These are phyloP conservation scores for Sarotherodon lohbergeri DNA, from an alignment of 2,113 vertebrate genomes.

Conservation along the genomic window DNA sequence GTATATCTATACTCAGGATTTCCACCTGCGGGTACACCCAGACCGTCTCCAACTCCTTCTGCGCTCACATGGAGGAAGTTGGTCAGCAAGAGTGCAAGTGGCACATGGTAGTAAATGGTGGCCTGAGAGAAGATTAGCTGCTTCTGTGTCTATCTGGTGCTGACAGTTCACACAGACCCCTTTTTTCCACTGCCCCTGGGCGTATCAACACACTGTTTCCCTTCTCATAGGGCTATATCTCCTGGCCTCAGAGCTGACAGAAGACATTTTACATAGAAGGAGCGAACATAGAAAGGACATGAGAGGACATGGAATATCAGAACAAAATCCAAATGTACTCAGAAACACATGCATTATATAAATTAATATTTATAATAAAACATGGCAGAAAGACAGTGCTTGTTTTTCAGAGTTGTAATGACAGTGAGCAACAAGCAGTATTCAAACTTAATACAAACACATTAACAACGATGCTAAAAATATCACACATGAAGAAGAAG, in stretches of 20 bases:
- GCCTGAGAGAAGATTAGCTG: slow-evolving; percentile 65
- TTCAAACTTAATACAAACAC: neutral
- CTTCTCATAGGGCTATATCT: slow-evolving; percentile 69
- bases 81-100: slow-evolving; percentile 64
- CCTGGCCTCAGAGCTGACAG: slow-evolving; percentile 13
- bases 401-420: neutral
- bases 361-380: neutral
- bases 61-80: slow-evolving; percentile 47
- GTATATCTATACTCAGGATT: slow-evolving; percentile 56
- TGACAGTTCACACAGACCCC: slow-evolving; percentile 76
- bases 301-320: neutral
- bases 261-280: neutral
- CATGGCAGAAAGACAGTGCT: neutral
- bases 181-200: slow-evolving; percentile 68
- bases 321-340: neutral
- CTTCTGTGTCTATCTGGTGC: slow-evolving; percentile 69
- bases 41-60: slow-evolving; percentile 19
- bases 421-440: neutral
- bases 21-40: slow-evolving; percentile 54
- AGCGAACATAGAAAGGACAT: neutral
- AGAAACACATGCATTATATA: neutral
- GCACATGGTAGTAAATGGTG: slow-evolving; percentile 51
- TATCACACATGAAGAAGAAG: neutral
- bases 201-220: slow-evolving; percentile 72
- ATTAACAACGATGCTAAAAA: neutral